These are phyloP conservation scores for Pristionchus arcanus DNA, from an alignment of 2,888 invertebrate species.

Conservation along the genomic window DNA sequence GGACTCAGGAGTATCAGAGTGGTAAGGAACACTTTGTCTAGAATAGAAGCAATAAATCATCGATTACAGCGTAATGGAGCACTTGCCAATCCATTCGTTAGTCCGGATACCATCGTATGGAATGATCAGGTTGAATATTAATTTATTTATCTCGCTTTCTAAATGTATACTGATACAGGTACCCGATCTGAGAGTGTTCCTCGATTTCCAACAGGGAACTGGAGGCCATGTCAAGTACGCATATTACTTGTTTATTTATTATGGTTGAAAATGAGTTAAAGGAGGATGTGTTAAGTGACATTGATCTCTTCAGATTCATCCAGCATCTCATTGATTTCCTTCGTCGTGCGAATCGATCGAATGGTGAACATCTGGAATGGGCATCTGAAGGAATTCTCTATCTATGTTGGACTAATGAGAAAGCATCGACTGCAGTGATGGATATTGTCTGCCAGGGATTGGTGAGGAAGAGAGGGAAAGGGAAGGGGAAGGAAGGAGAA, in stretches of 20 bases:
- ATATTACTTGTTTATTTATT: background rate
- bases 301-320: background rate
- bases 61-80: background rate
- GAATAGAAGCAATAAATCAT: background rate
- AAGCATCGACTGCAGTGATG: background rate
- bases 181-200: background rate
- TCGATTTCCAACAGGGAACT: background rate
- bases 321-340: background rate
- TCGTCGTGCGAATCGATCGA: slow-evolving; percentile 15
- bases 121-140: background rate
- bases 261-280: too few relatives aligned
- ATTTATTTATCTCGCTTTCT: background rate
- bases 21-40: background rate
- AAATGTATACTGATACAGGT: background rate
- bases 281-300: too few relatives aligned
- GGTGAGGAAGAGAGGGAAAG: background rate
- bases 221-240: slow-evolving; percentile 28
- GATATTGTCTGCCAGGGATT: slow-evolving; percentile 1
- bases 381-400: background rate
- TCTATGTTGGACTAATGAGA: background rate
- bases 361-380: background rate
- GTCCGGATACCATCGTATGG: background rate
- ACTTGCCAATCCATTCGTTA: background rate
- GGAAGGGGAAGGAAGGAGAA: background rate
- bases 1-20: background rate